Evolutionary conservation across 2,113 vertebrate species (phyloP), one percentile per base, ranked within the genome.

Genomic region (Pluvianellus socialis): DNA sequence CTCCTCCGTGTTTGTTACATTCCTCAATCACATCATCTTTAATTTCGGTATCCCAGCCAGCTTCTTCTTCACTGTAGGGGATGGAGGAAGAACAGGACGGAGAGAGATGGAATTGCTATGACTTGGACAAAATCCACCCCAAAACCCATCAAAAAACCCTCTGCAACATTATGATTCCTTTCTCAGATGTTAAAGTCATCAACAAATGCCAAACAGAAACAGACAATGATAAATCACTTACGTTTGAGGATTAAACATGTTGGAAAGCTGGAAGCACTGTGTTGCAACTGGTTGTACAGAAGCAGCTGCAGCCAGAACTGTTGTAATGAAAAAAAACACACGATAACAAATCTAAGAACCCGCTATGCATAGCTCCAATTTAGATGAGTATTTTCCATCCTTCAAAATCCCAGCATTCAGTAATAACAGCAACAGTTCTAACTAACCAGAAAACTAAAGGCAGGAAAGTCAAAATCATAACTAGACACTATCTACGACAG

Each of bases 11-110:
- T 97, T 99, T 99, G 98, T 99, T 99, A 97, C 99, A 99, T 97
- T 99, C 99, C 96, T 99, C 99, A 88, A 99, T 99, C 55, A 99
- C 99, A 97, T 99, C 99, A 95, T 99, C 99, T 92, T 99, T 99
- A 94, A 99, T 99, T 93, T 99, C 99, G 73, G 98, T 94, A 94
- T 99, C 99, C 99, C 99, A 99, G 53, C 99, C 99, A 83, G 98
- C 98, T 94, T 98, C 98, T 93, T 99, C 98, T 98, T 99, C 99
- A 97, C 99, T 99, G 96, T 38, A 97, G 42, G 4, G 44, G 65
- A 19, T 18, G 4, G 35, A 91, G 10, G 15, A 76, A 88, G 65
- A 89, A 96, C 22, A 84, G 32, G 23, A 81, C 9, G 76, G 38
- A 86, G 50, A 79, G 38, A 86, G 50, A 35, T 5, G 7, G 22